Base-by-base conservation (phyloP, 2,888 invertebrate species). In the Teleogryllus oceanicus region DNA sequence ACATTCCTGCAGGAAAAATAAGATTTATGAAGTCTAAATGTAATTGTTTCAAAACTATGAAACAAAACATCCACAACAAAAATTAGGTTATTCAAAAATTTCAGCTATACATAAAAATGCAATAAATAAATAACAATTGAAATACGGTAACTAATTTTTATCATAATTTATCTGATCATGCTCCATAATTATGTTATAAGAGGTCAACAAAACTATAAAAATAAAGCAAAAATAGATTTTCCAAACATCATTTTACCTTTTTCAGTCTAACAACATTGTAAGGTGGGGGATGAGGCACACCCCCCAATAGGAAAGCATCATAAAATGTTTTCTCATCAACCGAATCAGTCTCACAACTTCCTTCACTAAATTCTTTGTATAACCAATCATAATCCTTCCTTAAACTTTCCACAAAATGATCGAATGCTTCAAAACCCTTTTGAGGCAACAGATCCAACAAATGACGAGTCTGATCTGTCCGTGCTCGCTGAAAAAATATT, bases 311-410 rank as follows among this genome's bases (percentile, higher is more conserved):
- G 75, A 90, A 87, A 83, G 88, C 88, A 83, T 90, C 89, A 78
- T 89, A 88, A 49, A 88, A 88, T 82, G 88, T 88, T 80, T 88
- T 88, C 82, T 88, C 87, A 76, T 87, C 83, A 11, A 86, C n/a
- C 8, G 77, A 21, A 13, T 62, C 50, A 50, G 50, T 74, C n/a
- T 49, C 50, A n/a, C 62, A 18, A 18, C 4, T 62, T 12, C 50
- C 50, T 24, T 74, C 50, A 78, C 80, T 83, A 77, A 92, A 87
- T 50, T 88, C 88, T 78, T 89, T 87, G 84, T 89, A 89, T 78
- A 92, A 84, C 92, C 92, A 92, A 75, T 85, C 84, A 84, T 92
- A 91, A 84, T 91, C 89, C 81, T 89, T 89, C 12, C 86, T 85
- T 21, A 92, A 85, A 79, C 89, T 87, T 83, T 89, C 88, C 79